These are phyloP conservation scores for Portevinia maculata DNA, from an alignment of 2,888 invertebrate species.

Conservation along the genomic window DNA sequence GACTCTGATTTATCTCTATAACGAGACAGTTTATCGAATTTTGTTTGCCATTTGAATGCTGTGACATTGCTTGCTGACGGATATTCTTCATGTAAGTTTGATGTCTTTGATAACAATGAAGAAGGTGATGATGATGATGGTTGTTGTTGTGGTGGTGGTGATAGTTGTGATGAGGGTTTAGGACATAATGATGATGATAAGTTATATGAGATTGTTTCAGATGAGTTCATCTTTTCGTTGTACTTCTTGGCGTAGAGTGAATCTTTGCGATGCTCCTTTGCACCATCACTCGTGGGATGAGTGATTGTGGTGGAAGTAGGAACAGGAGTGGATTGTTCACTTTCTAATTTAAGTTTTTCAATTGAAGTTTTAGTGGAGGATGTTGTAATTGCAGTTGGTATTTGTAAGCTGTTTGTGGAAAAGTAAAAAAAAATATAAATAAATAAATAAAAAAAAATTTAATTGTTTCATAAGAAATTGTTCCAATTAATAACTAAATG, in stretches of 20 bases:
- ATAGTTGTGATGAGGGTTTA: constrained; percentile 43
- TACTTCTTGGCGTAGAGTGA: constrained; percentile 63
- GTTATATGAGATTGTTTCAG: constrained; percentile 45
- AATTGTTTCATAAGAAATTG: constrained; percentile 46
- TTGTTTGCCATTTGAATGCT: constrained; percentile 59
- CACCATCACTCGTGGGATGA: constrained; percentile 47
- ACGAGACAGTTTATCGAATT: constrained; percentile 77
- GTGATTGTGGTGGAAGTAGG: constrained; percentile 46
- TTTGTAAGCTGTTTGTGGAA: constrained; percentile 67
- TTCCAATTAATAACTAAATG: constrained; percentile 41
- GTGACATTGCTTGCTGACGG: constrained; percentile 61
- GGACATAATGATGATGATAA: constrained; percentile 53
- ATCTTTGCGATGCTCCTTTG: constrained; percentile 61
- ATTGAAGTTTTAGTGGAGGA: constrained; percentile 52
- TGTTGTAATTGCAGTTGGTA: constrained; percentile 61
- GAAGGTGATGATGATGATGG: constrained; percentile 64
- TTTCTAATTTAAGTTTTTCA: constrained; percentile 48
- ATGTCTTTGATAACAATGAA: constrained; percentile 50
- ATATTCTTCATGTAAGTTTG: constrained; percentile 75
- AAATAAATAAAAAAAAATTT: constrained; percentile 41
- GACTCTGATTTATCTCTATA: constrained; percentile 81
- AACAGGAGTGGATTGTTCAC: constrained; percentile 51
- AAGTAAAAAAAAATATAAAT: constrained; percentile 38
- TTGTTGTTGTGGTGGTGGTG: constrained; percentile 75
- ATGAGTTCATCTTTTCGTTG: constrained; percentile 58